Percentiles rank a stretch among this genome's conserved stretches.
Evolutionary conservation across 2,797 vertebrate genomes (phyloP).

Genomic region (Urocyon cinereoargenteus): DNA sequence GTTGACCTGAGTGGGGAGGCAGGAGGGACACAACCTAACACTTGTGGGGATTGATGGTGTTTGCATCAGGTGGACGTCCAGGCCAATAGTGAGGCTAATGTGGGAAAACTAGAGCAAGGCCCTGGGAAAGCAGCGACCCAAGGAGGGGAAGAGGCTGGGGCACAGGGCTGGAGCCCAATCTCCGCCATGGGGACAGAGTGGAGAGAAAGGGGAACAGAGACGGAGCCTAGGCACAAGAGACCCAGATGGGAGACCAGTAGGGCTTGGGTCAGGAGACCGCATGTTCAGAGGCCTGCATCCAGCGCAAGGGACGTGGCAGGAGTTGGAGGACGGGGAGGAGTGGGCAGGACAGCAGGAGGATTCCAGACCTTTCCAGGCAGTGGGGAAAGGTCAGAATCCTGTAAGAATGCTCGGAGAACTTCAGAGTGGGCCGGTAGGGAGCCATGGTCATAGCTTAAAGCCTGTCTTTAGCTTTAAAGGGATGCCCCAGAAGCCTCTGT

Average conservation of each 20-base stretch:
- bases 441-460: too few species aligned
- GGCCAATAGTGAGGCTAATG: not conserved
- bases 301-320: not conserved
- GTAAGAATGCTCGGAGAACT: too few species aligned
- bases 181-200: not conserved
- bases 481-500: not conserved
- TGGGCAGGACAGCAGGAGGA: not conserved
- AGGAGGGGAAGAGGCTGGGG: not conserved
- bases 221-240: not conserved
- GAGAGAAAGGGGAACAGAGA: not conserved
- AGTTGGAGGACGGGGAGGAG: not conserved
- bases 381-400: not conserved
- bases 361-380: not conserved
- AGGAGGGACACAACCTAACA: not conserved
- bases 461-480: not conserved
- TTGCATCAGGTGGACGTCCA: not conserved
- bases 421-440: rapidly evolving
- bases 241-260: not conserved
- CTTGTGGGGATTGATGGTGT: not conserved
- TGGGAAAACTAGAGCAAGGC: not conserved
- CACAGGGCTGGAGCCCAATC: not conserved
- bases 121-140: not conserved
- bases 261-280: not conserved
- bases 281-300: not conserved
- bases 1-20: not conserved